Percentiles rank a stretch among this genome's conserved stretches.
Conservation (phyloP, 2,797 vertebrate species). For the Enteromius afrohamiltoni region DNA sequence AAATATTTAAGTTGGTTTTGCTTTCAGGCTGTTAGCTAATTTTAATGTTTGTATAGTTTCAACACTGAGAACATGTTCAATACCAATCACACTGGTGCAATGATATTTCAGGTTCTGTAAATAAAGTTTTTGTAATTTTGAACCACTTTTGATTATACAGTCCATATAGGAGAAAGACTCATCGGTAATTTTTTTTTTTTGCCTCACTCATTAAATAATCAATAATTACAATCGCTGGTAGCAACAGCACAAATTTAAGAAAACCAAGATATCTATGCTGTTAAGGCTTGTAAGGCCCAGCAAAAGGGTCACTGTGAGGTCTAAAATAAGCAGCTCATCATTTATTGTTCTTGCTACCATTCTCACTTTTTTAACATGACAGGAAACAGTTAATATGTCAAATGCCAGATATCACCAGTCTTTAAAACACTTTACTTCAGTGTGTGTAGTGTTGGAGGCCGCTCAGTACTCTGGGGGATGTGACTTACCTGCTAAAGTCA, state of each 20-base stretch:
- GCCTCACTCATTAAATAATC: not conserved
- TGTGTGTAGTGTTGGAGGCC: conserved; percentile 34
- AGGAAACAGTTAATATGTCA: conserved; percentile 72
- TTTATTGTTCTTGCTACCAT: conserved; percentile 59
- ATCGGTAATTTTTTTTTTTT: not conserved
- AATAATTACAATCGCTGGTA: conserved; percentile 4
- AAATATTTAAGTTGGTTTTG: not conserved
- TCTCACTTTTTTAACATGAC: conserved; percentile 68
- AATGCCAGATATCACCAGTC: conserved; percentile 62
- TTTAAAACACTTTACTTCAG: conserved; percentile 69
- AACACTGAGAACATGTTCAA: not conserved
- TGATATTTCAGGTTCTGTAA: not conserved
- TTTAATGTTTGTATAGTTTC: not conserved
- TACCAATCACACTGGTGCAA: not conserved
- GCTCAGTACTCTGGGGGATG: conserved; percentile 1
- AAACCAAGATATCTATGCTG: conserved; percentile 27
- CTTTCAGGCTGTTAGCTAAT: not conserved
- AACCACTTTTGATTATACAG: not conserved
- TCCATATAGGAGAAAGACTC: not conserved
- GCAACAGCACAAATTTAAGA: not conserved
- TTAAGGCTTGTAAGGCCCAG: conserved; percentile 43
- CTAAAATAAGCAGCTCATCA: conserved; percentile 62
- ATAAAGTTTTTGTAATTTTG: not conserved
- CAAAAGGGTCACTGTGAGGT: conserved; percentile 33
- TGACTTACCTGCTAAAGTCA: conserved; percentile 25